Evolutionary conservation across 2,888 invertebrate genomes (phyloP).

Genomic region (Dryobotodes eremita): DNA sequence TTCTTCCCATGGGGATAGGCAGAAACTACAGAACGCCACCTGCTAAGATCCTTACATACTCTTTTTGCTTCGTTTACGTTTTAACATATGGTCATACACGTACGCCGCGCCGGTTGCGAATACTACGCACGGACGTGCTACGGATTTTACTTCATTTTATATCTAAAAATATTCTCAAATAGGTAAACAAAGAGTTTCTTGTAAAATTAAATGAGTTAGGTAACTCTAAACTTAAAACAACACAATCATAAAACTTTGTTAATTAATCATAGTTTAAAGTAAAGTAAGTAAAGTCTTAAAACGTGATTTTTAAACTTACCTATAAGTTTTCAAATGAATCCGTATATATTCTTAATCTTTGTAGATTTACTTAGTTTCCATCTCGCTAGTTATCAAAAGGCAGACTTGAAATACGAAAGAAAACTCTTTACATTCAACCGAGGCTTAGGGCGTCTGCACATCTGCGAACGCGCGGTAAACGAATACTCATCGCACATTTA

Average conservation of each 20-base stretch:
- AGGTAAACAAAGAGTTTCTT: too few relatives aligned
- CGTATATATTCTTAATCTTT: slow-evolving; percentile 35
- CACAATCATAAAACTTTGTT: slow-evolving; percentile 15
- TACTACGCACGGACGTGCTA: too few relatives aligned
- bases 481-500: neutral
- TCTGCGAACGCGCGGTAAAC: neutral
- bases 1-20: too few relatives aligned
- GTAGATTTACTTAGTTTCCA: slow-evolving; percentile 43
- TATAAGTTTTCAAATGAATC: slow-evolving; percentile 21
- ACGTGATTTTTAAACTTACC: slow-evolving; percentile 19
- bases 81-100: too few relatives aligned
- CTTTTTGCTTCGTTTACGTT: too few relatives aligned
- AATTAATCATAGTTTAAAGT: slow-evolving; percentile 28
- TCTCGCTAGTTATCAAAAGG: slow-evolving; percentile 47
- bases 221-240: slow-evolving; percentile 8
- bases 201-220: neutral
- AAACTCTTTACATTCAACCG: slow-evolving; percentile 32
- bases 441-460: slow-evolving; percentile 19
- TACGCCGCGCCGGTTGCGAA: too few relatives aligned
- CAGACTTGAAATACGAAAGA: slow-evolving; percentile 34
- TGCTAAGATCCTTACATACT: too few relatives aligned
- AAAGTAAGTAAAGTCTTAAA: neutral
- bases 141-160: neutral
- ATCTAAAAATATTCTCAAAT: neutral
- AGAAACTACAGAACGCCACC: too few relatives aligned